Percentiles rank a stretch among this genome's conserved stretches.
These are phyloP conservation scores for Carettochelys insculpta DNA, from an alignment of 2,113 vertebrate genomes.

Conservation along the genomic window DNA sequence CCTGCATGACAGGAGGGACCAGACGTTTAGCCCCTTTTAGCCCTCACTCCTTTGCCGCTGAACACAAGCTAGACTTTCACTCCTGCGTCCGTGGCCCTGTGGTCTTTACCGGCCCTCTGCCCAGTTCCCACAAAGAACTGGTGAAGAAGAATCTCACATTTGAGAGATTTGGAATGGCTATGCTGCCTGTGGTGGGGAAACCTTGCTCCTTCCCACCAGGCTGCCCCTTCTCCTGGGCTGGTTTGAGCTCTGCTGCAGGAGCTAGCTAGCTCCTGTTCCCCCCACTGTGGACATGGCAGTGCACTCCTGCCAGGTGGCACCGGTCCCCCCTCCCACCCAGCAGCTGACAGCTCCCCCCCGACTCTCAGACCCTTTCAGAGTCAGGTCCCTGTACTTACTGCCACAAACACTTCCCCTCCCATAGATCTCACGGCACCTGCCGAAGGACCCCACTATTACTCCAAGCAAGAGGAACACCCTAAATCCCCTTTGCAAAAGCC, in stretches of 20 bases:
- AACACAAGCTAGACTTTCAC: neutral
- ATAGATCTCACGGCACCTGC: neutral
- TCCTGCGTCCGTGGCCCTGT: neutral
- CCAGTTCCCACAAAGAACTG: neutral
- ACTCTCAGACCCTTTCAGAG: neutral
- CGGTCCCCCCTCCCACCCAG: neutral
- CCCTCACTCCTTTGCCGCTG: neutral
- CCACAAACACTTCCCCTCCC: neutral
- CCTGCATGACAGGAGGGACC: neutral
- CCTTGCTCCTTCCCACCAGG: neutral
- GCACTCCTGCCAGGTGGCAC: neutral
- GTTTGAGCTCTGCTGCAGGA: neutral
- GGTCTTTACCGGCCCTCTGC: neutral
- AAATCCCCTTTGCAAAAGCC: neutral
- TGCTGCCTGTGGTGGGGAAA: neutral
- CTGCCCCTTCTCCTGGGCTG: neutral
- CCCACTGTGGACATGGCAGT: neutral
- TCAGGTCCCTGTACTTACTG: neutral
- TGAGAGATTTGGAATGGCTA: neutral
- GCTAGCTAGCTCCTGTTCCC: neutral
- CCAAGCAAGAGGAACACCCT: neutral
- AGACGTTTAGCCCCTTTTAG: neutral
- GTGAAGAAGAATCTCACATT: neutral
- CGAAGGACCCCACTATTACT: neutral
- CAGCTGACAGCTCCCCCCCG: neutral